Percentiles rank a stretch among this genome's conserved stretches.
These are phyloP conservation scores for Phalloptychus januarius DNA, from an alignment of 2,797 vertebrate species.

Conservation along the genomic window DNA sequence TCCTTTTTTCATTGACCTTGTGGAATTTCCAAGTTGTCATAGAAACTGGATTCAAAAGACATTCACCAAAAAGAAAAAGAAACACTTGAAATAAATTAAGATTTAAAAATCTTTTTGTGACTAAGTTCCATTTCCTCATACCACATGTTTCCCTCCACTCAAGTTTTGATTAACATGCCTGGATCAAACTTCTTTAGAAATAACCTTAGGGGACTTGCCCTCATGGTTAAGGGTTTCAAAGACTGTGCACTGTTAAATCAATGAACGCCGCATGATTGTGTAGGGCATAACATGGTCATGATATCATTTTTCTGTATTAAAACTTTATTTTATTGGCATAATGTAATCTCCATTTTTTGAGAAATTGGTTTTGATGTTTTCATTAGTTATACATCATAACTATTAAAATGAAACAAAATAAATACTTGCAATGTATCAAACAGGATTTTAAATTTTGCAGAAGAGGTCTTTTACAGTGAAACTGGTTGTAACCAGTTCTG, in stretches of 20 bases:
- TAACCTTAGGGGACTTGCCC: not conserved
- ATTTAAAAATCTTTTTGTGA: not conserved
- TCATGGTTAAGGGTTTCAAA: not conserved
- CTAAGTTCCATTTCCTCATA: not conserved
- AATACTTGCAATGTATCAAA: not conserved
- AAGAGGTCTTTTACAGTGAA: not conserved
- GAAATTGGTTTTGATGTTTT: not conserved
- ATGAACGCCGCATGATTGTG: not conserved
- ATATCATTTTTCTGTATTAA: not conserved
- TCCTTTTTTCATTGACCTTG: not conserved
- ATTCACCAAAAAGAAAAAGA: not conserved
- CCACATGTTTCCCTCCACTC: not conserved
- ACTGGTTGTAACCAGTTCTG: not conserved
- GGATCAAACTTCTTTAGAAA: not conserved
- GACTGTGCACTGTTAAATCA: not conserved
- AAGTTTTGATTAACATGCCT: not conserved
- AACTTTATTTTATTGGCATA: not conserved
- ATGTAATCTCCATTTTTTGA: not conserved
- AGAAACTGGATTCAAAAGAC: not conserved
- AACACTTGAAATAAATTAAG: not conserved
- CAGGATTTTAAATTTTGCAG: not conserved
- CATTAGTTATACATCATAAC: not conserved
- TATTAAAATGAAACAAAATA: not conserved
- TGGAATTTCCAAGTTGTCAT: not conserved
- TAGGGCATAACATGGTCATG: not conserved